Evolutionary conservation across 2,888 invertebrate species (phyloP).

Genomic region (Lycia hirtaria): DNA sequence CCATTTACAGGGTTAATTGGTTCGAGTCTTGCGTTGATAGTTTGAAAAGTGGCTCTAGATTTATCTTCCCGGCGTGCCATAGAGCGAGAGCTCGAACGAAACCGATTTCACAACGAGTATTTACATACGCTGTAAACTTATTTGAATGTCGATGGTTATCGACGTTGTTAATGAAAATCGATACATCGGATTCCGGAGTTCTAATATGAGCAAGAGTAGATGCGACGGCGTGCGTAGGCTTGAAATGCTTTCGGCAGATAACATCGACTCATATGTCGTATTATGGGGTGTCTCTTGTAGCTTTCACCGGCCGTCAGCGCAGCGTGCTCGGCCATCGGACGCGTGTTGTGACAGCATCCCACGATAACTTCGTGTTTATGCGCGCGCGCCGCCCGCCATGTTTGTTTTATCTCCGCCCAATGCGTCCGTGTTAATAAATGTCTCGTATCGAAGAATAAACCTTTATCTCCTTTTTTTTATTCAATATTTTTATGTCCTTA

Average conservation of each 20-base stretch:
- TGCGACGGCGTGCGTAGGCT: constrained; percentile 70
- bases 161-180: constrained; percentile 58
- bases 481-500: constrained; percentile 71
- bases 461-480: constrained; percentile 65
- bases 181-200: constrained; percentile 55
- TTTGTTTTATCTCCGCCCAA: constrained; percentile 84
- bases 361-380: constrained; percentile 82
- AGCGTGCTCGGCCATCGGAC: constrained; percentile 67
- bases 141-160: constrained; percentile 38
- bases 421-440: constrained; percentile 82
- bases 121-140: constrained; percentile 26
- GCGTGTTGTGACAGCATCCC: constrained; percentile 84
- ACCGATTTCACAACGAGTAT: constrained; percentile 26
- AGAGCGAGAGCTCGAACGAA: constrained; percentile 10
- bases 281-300: constrained; percentile 72
- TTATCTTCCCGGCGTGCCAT: constrained; percentile 42
- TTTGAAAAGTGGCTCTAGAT: constrained; percentile 53
- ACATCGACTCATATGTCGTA: constrained; percentile 69
- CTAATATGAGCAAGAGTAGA: constrained; percentile 50
- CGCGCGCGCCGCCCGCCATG: constrained; percentile 82
- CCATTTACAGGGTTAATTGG: constrained; percentile 72
- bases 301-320: constrained; percentile 80
- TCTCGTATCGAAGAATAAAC: constrained; percentile 73
- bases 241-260: constrained; percentile 68
- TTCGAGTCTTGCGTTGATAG: constrained; percentile 56